Evolutionary conservation across 2,113 vertebrate species (phyloP), one percentile per base, ranked within the genome.

Genomic region (Rousettus leschenaultii): DNA sequence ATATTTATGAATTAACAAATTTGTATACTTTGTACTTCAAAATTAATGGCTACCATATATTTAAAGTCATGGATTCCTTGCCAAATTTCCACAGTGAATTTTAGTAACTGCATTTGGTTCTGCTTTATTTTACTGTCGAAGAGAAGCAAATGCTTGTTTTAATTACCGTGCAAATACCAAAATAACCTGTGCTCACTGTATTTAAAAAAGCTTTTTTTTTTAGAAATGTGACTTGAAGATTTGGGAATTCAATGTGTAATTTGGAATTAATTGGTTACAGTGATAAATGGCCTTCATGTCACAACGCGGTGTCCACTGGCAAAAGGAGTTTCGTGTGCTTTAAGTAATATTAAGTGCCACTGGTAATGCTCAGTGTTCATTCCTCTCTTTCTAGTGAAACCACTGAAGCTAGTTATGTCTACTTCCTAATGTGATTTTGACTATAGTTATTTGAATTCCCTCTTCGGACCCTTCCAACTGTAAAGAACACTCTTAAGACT

Each of bases 81-180:
- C 63, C 73, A 80, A n/a, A 92, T 91, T 94, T 96, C 78, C 68
- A 89, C 26, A 86, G 22, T 91, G 65, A 45, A n/a, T 86, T 75
- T 86, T 84, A 78, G 35, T 80, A 89, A 88, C 71, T 92, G 33
- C 80, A 40, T 78, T 98, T 88, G 82, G 28, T 91, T 97, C 86
- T 1, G 0, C 88, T 94, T 94, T 95, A 79, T 93, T 82, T 96
- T 86, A 22, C 55, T 93, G 24, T 70, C 86, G 33, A 85, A 87
- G 61, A 95, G n/a, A 97, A 95, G 83, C 40, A 94, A 92, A 75
- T 93, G 78, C n/a, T 55, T 82, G 22, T 85, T 92, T 95, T 63
- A 35, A 89, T 94, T 93, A 77, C 57, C 73, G 2, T 71, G 82
- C 53, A 94, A 96, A 94, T 24, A 84, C 70, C 89, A 65, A 94